These are phyloP conservation scores for Drosophila nr. perissopoda DNA, from an alignment of 2,888 invertebrate genomes.

Conservation along the genomic window DNA sequence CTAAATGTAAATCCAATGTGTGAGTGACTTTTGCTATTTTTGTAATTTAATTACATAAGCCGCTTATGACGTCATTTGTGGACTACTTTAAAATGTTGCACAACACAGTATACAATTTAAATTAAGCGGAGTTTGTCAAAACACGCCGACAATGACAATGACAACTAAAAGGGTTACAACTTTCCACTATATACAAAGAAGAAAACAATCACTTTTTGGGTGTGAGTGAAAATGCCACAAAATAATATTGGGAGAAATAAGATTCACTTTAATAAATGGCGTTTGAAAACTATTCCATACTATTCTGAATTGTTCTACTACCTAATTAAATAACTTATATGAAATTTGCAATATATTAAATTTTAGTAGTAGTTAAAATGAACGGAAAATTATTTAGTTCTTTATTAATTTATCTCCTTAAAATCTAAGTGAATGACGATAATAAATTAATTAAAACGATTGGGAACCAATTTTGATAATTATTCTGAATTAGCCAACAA, in stretches of 20 bases:
- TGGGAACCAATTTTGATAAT: neutral
- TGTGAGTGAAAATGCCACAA: neutral
- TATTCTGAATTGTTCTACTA: neutral
- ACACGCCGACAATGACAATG: neutral
- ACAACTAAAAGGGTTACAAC: neutral
- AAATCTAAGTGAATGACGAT: neutral
- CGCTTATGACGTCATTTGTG: conserved; percentile 41
- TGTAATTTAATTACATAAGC: conserved; percentile 65
- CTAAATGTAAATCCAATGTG: neutral
- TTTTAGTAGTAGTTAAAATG: neutral
- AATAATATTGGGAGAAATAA: neutral
- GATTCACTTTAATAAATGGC: neutral
- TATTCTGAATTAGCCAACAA: neutral
- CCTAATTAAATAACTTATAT: neutral
- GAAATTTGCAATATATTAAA: neutral
- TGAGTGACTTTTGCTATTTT: conserved; percentile 51
- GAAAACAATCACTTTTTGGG: neutral
- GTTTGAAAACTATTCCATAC: neutral
- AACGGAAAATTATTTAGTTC: neutral
- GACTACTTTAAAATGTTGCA: conserved; percentile 27
- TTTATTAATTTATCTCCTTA: neutral
- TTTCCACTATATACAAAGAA: neutral
- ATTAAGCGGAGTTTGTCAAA: conserved; percentile 48
- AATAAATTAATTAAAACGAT: neutral
- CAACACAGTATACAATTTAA: conserved; percentile 48